Evolutionary conservation across 1,140 invertebrate genomes (phyloP).

Genomic region (Apis mellifera): DNA sequence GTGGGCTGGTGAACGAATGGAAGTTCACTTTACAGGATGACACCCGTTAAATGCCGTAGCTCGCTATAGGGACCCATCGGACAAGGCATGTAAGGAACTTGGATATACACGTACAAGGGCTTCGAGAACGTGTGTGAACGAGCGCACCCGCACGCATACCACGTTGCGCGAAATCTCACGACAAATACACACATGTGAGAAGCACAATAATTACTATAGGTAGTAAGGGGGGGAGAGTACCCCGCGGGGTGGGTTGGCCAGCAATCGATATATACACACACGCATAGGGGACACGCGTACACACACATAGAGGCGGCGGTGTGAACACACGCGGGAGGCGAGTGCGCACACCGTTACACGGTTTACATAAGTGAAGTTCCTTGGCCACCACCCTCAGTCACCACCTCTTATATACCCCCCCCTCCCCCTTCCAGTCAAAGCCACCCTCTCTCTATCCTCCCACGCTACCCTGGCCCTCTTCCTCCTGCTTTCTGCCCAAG

Average conservation of each 20-base stretch:
- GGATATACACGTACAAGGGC: slow-evolving; percentile 54
- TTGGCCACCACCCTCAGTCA: slow-evolving; percentile 73
- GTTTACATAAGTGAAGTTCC: slow-evolving; percentile 78
- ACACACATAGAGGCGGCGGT: slow-evolving; percentile 38
- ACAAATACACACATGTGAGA: slow-evolving; percentile 74
- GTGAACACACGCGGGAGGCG: slow-evolving; percentile 51
- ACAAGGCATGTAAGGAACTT: slow-evolving; percentile 74
- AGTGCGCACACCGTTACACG: slow-evolving; percentile 64
- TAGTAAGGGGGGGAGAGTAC: slow-evolving; percentile 56
- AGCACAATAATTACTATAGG: slow-evolving; percentile 80
- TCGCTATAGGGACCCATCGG: slow-evolving; percentile 70
- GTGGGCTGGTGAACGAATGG: slow-evolving; percentile 30
- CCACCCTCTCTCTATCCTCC: slow-evolving; percentile 57
- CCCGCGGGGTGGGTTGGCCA: slow-evolving; percentile 72
- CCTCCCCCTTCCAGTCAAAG: slow-evolving; percentile 59
- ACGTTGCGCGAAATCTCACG: slow-evolving; percentile 62
- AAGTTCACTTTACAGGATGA: slow-evolving; percentile 68
- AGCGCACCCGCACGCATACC: slow-evolving; percentile 57
- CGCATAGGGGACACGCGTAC: slow-evolving; percentile 57
- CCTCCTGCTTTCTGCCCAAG: slow-evolving; percentile 76
- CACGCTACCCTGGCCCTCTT: slow-evolving; percentile 61
- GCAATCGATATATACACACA: slow-evolving; percentile 80
- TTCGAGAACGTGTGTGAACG: slow-evolving; percentile 33
- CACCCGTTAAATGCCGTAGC: slow-evolving; percentile 77
- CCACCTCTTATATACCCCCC: slow-evolving; percentile 70